phyloP scores from a whole-genome alignment of 2,113 vertebrate species.

The Cheirogaleus medius region DNA sequence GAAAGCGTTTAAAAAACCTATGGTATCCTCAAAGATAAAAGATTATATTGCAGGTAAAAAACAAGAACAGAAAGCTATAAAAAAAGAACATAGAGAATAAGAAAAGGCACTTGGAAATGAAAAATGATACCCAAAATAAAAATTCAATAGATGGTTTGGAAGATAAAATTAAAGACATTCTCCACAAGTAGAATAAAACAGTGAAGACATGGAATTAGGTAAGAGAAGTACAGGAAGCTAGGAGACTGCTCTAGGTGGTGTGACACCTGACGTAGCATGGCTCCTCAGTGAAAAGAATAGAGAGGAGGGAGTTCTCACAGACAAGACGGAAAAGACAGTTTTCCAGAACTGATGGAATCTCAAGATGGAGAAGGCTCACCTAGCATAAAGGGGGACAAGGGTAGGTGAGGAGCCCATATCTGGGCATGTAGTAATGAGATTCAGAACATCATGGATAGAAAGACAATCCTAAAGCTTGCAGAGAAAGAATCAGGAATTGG shows the following conservation, averaged over 20 bases:
- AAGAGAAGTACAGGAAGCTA: background rate
- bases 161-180: background rate
- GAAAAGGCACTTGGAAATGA: background rate
- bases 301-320: background rate
- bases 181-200: background rate
- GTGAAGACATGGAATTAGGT: background rate
- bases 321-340: background rate
- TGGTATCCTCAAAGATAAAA: background rate
- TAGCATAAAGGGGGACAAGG: background rate
- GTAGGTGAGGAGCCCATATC: too few relatives aligned
- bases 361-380: background rate
- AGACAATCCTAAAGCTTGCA: background rate
- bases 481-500: background rate
- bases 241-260: background rate
- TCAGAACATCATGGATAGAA: background rate
- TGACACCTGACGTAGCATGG: background rate
- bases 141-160: background rate
- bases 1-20: background rate
- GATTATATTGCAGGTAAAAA: background rate
- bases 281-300: background rate
- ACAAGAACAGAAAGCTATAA: background rate
- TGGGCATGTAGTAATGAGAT: background rate
- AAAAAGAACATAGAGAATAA: slow-evolving; percentile 3
- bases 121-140: background rate
- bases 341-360: background rate